phyloP scores from a whole-genome alignment of 2,888 invertebrate species.

The Dasysyrphus albostriatus region DNA sequence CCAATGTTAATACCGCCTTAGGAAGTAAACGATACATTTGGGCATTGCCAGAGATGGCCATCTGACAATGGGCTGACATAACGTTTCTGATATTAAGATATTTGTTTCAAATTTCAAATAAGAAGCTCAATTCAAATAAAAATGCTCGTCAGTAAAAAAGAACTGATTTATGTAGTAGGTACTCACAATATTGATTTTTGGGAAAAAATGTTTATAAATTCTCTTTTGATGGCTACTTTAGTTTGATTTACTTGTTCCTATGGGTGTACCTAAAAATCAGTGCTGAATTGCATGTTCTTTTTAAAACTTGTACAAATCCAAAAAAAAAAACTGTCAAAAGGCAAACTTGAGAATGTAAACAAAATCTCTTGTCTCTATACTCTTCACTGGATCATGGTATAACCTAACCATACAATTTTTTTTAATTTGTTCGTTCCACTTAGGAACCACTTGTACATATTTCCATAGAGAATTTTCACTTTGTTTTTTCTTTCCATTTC shows the following conservation, averaged over 20 bases:
- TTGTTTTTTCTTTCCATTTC: slow-evolving; percentile 14
- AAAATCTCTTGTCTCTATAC: slow-evolving; percentile 1
- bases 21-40: too few species aligned
- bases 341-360: slow-evolving; percentile 16
- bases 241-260: not conserved
- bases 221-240: not conserved
- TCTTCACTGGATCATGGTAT: not conserved
- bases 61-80: too few species aligned
- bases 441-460: slow-evolving; percentile 58
- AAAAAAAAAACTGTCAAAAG: slow-evolving; percentile 42
- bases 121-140: too few species aligned
- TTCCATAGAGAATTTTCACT: slow-evolving; percentile 58
- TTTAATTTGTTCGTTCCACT: slow-evolving; percentile 32
- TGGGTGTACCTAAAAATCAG: not conserved
- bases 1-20: too few species aligned
- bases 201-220: not conserved
- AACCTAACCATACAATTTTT: not conserved
- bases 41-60: too few species aligned
- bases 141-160: too few species aligned
- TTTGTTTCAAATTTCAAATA: too few species aligned
- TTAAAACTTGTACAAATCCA: slow-evolving; percentile 32
- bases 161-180: too few species aligned
- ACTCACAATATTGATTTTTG: not conserved
- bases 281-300: slow-evolving; percentile 14
- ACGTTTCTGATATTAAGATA: too few species aligned